Evolutionary conservation across 2,888 invertebrate genomes (phyloP).

Genomic region (Listrodromus nycthemerus): DNA sequence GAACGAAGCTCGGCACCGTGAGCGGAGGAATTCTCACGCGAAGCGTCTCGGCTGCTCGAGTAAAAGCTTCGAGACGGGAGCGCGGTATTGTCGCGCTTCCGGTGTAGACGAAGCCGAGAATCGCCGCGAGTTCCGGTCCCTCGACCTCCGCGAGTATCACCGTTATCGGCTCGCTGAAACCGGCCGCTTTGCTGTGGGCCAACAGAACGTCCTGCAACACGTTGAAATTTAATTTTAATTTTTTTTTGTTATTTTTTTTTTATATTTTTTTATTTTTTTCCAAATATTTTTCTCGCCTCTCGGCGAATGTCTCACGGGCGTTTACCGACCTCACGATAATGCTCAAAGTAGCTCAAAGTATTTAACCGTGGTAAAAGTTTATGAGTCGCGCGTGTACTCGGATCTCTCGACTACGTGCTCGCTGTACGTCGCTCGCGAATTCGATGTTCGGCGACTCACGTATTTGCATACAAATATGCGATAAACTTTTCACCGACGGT

Average conservation of each 20-base stretch:
- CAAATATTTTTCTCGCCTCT: background rate
- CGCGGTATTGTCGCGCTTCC: slow-evolving; percentile 88
- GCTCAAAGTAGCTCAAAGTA: background rate
- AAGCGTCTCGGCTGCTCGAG: slow-evolving; percentile 85
- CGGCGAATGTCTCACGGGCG: background rate
- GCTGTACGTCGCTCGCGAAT: background rate
- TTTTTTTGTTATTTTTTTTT: background rate
- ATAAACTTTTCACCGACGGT: slow-evolving; percentile 38
- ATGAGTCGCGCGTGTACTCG: background rate
- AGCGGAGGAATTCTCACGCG: slow-evolving; percentile 77
- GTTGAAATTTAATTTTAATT: background rate
- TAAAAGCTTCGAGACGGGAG: slow-evolving; percentile 86
- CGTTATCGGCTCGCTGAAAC: slow-evolving; percentile 85
- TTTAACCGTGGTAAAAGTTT: background rate
- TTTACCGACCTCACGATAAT: background rate
- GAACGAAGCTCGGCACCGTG: slow-evolving; percentile 2
- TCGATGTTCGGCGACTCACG: background rate
- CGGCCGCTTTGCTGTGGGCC: slow-evolving; percentile 77
- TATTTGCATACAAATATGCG: slow-evolving; percentile 56
- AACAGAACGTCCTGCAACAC: slow-evolving; percentile 79
- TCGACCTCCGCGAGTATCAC: slow-evolving; percentile 89
- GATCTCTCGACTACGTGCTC: background rate
- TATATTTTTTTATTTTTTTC: background rate
- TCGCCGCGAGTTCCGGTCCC: slow-evolving; percentile 87
- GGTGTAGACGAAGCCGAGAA: slow-evolving; percentile 89